Conservation (phyloP, 1,140 invertebrate species). For the Nautilus pompilius region DNA sequence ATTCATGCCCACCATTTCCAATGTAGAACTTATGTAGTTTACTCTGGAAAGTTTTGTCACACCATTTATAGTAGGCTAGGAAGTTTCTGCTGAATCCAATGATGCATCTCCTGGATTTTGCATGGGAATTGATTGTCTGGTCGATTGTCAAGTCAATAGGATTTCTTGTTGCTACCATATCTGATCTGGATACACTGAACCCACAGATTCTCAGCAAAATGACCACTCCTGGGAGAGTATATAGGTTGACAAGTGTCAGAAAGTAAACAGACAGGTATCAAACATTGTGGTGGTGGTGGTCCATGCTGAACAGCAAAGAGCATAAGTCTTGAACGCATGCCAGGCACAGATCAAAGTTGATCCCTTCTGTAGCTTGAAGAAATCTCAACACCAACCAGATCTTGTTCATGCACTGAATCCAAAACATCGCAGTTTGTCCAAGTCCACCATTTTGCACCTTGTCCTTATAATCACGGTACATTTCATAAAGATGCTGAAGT, state of each 20-base stretch:
- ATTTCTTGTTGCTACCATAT: not conserved
- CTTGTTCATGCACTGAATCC: too few relatives aligned
- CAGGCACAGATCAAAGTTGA: not conserved
- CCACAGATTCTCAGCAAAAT: not conserved
- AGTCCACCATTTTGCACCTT: too few relatives aligned
- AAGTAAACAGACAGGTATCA: constrained; percentile 8
- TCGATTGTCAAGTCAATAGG: constrained; percentile 8
- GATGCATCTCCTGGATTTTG: constrained; percentile 9
- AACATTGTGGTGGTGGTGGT: constrained; percentile 9
- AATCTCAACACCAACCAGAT: not conserved
- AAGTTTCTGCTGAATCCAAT: constrained; percentile 12
- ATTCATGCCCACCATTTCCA: not conserved
- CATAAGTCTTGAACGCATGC: not conserved
- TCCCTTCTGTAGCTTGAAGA: constrained; percentile 3
- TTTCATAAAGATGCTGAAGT: too few relatives aligned
- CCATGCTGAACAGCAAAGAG: constrained; percentile 1
- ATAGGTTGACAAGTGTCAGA: not conserved
- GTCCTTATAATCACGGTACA: too few relatives aligned
- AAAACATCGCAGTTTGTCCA: too few relatives aligned
- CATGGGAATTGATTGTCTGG: constrained; percentile 14
- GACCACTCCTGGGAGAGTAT: constrained; percentile 3
- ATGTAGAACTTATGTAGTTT: constrained; percentile 2
- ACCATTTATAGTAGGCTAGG: constrained; percentile 8
- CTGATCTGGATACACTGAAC: constrained; percentile 5
- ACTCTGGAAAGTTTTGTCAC: not conserved